A percentile compares a stretch with the other conserved stretches of the same genome.
These are phyloP conservation scores for Siphonodentalium dalli DNA, from an alignment of 2,888 invertebrate genomes.

Conservation along the genomic window DNA sequence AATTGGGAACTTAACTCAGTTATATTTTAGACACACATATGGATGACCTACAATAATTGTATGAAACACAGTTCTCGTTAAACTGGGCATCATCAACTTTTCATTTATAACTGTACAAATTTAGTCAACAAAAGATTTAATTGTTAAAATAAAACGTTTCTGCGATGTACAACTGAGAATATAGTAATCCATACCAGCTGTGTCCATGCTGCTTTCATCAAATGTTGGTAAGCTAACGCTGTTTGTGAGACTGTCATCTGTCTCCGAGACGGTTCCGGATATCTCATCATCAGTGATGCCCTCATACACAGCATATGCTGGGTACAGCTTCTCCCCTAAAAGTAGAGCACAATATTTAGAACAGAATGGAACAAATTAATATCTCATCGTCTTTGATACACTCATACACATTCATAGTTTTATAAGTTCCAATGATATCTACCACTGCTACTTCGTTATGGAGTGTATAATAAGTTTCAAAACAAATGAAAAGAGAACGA, in stretches of 20 bases:
- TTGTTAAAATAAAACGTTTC: neutral
- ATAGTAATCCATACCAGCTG: conserved; percentile 7
- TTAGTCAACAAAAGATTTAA: neutral
- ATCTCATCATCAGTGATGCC: conserved; percentile 46
- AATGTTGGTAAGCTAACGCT: conserved; percentile 43
- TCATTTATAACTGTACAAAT: no score
- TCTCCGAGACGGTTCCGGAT: conserved; percentile 34
- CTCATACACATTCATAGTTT: no score
- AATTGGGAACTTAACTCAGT: no score
- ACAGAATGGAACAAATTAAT: neutral
- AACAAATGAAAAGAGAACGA: no score
- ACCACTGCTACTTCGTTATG: neutral
- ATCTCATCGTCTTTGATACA: neutral
- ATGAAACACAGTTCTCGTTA: no score
- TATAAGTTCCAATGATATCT: neutral
- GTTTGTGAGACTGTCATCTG: conserved; percentile 46
- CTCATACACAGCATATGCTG: conserved; percentile 30
- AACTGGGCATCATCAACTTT: no score
- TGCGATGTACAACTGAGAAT: neutral
- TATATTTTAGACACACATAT: no score
- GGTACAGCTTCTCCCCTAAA: conserved; percentile 54
- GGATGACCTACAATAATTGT: no score
- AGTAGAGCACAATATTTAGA: neutral
- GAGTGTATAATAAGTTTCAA: neutral
- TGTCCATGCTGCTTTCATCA: conserved; percentile 32